Base-by-base conservation (phyloP, 2,888 invertebrate genomes). In the Dolichomitus sp. region DNA sequence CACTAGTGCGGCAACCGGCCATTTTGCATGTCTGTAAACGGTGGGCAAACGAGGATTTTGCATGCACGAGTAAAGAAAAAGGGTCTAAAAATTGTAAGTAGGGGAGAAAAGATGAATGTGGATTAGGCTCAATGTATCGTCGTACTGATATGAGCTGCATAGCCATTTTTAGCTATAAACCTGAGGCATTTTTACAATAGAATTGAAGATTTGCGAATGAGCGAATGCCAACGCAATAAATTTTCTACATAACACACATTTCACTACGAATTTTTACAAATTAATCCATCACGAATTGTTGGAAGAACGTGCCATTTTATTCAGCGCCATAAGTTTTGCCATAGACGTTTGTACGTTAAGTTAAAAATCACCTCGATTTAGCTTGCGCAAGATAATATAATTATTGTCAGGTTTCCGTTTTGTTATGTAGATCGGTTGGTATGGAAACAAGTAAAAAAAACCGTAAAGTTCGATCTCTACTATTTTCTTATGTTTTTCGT, bases 291-390 rank as follows among this genome's bases (percentile, higher is more conserved):
- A 57, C 33, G 11, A 48, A 61, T 17, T 17, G 30, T 11, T 27
- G 52, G 11, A 61, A 66, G 76, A 73, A 63, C 63, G 83, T 83
- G 83, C 83, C 83, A 83, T 83, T 54, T 68, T 80, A 69, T 68
- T 74, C 76, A 73, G 72, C 79, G 83, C 83, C 83, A 80, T 83
- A 83, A 83, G 63, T 68, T 83, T 83, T 83, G 83, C 83, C 83
- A 83, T 83, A 83, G 79, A 76, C 80, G 66, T 50, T 78, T 65
- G 79, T 68, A 69, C 70, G 61, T 61, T 27, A 37, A 40, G 33
- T 40, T 9, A 27, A 61, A 37, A 61, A 40, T 40, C 14, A 33
- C 30, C 11, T n/a, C 27, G 19, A 7, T 14, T 48, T 37, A 54
- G 45, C 27, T 59, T 30, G 45, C 37, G 30, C 19, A 59, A 17